Conservation (phyloP, 2,888 invertebrate genomes). For the Cordilura impudica region DNA sequence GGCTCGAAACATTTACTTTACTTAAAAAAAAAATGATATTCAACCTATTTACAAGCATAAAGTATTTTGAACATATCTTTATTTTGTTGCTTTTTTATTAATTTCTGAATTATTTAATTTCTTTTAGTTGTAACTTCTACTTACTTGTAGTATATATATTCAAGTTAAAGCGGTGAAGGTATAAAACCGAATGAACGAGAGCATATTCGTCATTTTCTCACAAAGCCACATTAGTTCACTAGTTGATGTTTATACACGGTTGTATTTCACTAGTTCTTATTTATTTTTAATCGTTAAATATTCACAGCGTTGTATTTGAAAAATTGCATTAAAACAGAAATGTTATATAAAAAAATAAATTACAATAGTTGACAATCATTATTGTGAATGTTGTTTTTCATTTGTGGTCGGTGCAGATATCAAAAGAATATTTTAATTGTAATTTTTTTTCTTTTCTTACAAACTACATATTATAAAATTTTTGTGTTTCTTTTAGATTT, state of each 20-base stretch:
- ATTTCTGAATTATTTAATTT: neutral
- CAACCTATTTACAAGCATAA: no score
- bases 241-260: neutral
- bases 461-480: neutral
- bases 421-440: no score
- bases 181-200: slow-evolving; percentile 77
- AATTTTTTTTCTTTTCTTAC: no score
- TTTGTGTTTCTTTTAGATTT: neutral
- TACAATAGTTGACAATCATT: no score
- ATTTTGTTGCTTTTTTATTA: neutral
- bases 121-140: slow-evolving; percentile 51
- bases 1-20: slow-evolving; percentile 41
- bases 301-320: no score
- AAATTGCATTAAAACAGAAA: no score
- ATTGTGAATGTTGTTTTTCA: no score
- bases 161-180: slow-evolving; percentile 74
- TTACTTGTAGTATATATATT: slow-evolving; percentile 73
- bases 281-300: neutral
- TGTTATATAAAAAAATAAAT: no score
- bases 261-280: slow-evolving; percentile 2
- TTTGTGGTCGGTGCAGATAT: no score
- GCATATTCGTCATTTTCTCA: slow-evolving; percentile 17
- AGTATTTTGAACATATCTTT: neutral
- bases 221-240: neutral
- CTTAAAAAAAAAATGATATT: no score